Evolutionary conservation across 2,797 vertebrate species (phyloP).

Genomic region (Neoniphon sammara): DNA sequence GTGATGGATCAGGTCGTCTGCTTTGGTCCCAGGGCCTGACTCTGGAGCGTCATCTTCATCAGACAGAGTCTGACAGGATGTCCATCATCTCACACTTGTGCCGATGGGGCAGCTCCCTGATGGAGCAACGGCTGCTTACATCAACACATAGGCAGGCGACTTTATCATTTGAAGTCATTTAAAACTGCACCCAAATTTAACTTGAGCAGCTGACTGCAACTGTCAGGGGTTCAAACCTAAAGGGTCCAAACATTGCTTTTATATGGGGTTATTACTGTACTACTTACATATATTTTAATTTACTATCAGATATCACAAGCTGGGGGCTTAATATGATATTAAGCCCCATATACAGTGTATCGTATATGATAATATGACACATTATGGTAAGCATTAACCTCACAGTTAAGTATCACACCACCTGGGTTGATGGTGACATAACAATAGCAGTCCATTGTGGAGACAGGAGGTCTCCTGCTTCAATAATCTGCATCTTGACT

Average conservation of each 20-base stretch:
- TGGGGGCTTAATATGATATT: too few relatives aligned
- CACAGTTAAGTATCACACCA: too few relatives aligned
- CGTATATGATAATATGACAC: too few relatives aligned
- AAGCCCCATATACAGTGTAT: too few relatives aligned
- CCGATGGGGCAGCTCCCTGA: constrained; percentile 45
- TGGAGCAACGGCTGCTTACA: constrained; percentile 52
- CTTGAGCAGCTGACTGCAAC: constrained; percentile 15
- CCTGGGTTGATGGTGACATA: too few relatives aligned
- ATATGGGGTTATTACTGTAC: too few relatives aligned
- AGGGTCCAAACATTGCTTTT: background rate
- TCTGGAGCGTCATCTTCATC: constrained; percentile 76
- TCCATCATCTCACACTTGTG: constrained; percentile 71
- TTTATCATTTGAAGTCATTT: constrained; percentile 53
- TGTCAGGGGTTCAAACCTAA: background rate
- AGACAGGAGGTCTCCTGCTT: too few relatives aligned
- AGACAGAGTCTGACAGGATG: constrained; percentile 69
- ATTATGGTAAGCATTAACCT: too few relatives aligned
- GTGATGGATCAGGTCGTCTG: constrained; percentile 77
- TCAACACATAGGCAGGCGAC: constrained; percentile 40
- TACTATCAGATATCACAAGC: too few relatives aligned
- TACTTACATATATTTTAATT: too few relatives aligned
- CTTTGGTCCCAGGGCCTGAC: constrained; percentile 60
- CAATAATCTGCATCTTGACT: too few relatives aligned
- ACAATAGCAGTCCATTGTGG: too few relatives aligned
- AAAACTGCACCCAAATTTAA: constrained; percentile 36